These are phyloP conservation scores for Bacillus rossius DNA, from an alignment of 1,140 invertebrate genomes.

Conservation along the genomic window DNA sequence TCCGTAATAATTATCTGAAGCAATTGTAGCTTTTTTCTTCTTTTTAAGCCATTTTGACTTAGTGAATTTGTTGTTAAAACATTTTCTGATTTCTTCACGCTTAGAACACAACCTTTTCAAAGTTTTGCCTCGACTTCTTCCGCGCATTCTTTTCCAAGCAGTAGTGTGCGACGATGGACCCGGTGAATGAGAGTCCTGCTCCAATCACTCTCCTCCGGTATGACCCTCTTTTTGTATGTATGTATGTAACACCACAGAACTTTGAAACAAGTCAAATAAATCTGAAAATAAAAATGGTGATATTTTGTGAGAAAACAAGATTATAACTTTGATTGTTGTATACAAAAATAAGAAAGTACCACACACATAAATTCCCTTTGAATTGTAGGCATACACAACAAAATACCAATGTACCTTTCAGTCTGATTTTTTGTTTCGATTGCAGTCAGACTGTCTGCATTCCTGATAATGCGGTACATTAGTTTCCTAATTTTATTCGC, in stretches of 20 bases:
- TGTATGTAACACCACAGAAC: not conserved
- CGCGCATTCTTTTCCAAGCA: not conserved
- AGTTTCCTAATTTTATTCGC: not conserved
- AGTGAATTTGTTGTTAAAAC: not conserved
- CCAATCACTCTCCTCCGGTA: not conserved
- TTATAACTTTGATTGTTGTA: too few relatives aligned
- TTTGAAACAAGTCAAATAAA: not conserved
- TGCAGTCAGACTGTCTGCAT: not conserved
- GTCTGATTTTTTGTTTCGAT: not conserved
- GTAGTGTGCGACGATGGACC: not conserved
- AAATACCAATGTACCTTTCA: not conserved
- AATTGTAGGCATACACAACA: too few relatives aligned
- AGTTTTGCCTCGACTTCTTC: conserved; percentile 5
- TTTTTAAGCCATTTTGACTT: not conserved
- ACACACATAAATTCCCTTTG: too few relatives aligned
- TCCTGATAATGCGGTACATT: not conserved
- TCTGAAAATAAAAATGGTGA: not conserved
- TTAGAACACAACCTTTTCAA: not conserved
- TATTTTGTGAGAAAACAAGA: too few relatives aligned
- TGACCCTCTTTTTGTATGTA: not conserved
- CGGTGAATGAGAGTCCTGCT: not conserved
- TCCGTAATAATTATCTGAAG: not conserved
- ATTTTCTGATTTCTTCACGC: not conserved
- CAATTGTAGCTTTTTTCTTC: not conserved
- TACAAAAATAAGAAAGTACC: too few relatives aligned